A percentile compares a stretch with the other conserved stretches of the same genome.
These are phyloP conservation scores for Triplophysa dalaica DNA, from an alignment of 2,113 vertebrate species.

Conservation along the genomic window DNA sequence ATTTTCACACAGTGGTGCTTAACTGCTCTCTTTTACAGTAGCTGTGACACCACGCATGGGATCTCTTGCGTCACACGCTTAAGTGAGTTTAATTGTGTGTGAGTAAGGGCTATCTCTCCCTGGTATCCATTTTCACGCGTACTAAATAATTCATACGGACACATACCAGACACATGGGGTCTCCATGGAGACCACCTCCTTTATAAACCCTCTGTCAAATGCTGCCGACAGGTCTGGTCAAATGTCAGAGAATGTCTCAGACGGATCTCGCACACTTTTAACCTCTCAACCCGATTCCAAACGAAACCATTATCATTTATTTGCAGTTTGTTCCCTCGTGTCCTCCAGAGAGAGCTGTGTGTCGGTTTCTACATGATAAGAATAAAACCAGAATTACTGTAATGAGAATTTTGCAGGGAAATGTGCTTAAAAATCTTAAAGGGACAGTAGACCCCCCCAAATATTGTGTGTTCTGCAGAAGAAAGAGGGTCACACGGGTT, in stretches of 20 bases:
- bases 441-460: too few relatives aligned
- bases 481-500: too few relatives aligned
- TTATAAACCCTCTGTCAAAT: constrained; percentile 59
- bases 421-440: not conserved
- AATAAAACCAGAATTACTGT: not conserved
- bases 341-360: not conserved
- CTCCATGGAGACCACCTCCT: constrained; percentile 67
- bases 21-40: constrained; percentile 6
- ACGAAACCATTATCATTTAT: constrained; percentile 20
- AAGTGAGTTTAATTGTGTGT: constrained; percentile 54
- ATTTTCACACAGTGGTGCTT: not conserved
- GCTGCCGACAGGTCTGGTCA: constrained; percentile 55
- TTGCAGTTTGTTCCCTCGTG: not conserved
- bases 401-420: not conserved
- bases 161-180: constrained; percentile 61
- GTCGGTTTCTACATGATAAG: not conserved
- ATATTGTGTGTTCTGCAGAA: too few relatives aligned
- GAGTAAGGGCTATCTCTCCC: constrained; percentile 13
- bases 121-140: constrained; percentile 22
- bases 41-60: not conserved
- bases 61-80: constrained; percentile 27
- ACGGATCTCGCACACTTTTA: constrained; percentile 27
- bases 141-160: constrained; percentile 71
- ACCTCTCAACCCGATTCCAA: constrained; percentile 21
- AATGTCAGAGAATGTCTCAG: constrained; percentile 48